These are phyloP conservation scores for Umimayanthus kanabou DNA, from an alignment of 92 coral and sea anemone species.

Conservation along the genomic window DNA sequence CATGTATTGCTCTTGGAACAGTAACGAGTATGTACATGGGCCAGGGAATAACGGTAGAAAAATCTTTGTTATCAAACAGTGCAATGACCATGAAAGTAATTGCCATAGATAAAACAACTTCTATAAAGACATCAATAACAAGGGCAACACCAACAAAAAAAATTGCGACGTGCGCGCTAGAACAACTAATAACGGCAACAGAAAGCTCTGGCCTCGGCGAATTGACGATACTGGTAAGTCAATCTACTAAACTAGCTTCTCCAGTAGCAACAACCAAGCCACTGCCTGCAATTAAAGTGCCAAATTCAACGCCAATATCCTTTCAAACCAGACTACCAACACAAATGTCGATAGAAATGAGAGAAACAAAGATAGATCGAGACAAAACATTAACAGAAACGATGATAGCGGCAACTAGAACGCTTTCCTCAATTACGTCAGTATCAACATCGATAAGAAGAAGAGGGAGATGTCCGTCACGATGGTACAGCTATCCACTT, in stretches of 20 bases:
- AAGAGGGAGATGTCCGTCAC: slow-evolving; percentile 16
- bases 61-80: neutral
- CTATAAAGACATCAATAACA: neutral
- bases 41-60: neutral
- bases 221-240: neutral
- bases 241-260: neutral
- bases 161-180: neutral
- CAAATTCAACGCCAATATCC: neutral
- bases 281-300: too few species aligned
- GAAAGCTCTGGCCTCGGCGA: neutral
- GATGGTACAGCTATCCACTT: slow-evolving; percentile 21
- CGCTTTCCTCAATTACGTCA: neutral
- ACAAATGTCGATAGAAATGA: neutral
- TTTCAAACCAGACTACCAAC: neutral
- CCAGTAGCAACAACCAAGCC: neutral
- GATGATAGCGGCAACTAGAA: neutral
- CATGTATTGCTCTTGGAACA: neutral
- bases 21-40: neutral
- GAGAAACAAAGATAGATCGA: neutral
- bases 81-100: neutral
- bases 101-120: neutral
- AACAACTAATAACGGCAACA: neutral
- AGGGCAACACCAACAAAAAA: neutral
- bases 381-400: neutral
- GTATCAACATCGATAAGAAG: neutral